These are phyloP conservation scores for Oncorhynchus tshawytscha DNA, from an alignment of 2,113 vertebrate species.

Conservation along the genomic window DNA sequence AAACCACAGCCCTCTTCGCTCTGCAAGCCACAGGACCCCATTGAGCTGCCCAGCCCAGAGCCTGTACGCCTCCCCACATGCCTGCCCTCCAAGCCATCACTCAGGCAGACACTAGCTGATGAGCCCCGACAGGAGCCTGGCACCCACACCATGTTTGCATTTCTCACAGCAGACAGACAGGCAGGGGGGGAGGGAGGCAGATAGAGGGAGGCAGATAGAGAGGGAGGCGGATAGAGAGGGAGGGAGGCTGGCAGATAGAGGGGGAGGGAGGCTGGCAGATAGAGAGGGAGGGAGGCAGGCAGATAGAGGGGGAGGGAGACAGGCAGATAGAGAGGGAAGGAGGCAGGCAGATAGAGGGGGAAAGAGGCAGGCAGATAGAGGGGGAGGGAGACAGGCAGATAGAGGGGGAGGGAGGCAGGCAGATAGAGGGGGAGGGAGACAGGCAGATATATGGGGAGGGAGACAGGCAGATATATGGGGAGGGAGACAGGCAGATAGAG, in stretches of 20 bases:
- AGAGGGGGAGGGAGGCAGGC: neutral
- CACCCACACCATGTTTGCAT: slow-evolving; percentile 47
- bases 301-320: neutral
- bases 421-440: neutral
- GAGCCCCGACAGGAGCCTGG: slow-evolving; percentile 44
- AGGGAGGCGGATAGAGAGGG: neutral
- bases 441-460: neutral
- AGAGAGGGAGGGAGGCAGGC: neutral
- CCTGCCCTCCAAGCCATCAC: slow-evolving; percentile 38
- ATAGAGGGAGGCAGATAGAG: neutral
- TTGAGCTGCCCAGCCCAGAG: slow-evolving; percentile 38
- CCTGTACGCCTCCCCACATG: neutral
- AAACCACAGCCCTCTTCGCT: slow-evolving; percentile 50
- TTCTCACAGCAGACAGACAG: slow-evolving; percentile 55
- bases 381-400: neutral
- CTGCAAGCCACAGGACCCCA: slow-evolving; percentile 52
- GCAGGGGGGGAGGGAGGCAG: neutral
- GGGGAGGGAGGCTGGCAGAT: neutral
- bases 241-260: neutral
- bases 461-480: neutral
- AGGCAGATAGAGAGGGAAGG: neutral
- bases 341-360: neutral
- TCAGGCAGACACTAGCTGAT: slow-evolving; percentile 50
- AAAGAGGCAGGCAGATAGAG: fast-evolving
- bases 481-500: slow-evolving; percentile 11